phyloP scores from a whole-genome alignment of 2,888 invertebrate species.

The Stenchaetothrips biformis region DNA sequence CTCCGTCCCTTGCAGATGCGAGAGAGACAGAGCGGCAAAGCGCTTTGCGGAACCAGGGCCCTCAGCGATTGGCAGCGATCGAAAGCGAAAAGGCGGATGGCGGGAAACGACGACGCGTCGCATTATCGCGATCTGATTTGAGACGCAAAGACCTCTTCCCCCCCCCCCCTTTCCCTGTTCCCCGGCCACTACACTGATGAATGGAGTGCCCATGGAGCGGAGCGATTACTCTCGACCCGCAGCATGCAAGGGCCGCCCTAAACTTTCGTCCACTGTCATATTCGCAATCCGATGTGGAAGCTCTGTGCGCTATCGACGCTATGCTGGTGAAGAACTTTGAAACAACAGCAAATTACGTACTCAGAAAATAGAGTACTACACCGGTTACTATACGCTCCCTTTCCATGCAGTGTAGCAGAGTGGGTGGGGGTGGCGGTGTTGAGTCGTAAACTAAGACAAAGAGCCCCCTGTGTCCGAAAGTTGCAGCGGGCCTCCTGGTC shows the following conservation, averaged over 20 bases:
- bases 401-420: background rate
- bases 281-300: no score
- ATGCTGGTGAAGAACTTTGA: background rate
- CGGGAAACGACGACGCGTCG: no score
- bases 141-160: no score
- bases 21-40: constrained; percentile 54
- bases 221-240: no score
- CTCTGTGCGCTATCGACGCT: background rate
- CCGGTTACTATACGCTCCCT: background rate
- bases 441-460: constrained; percentile 18
- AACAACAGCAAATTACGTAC: background rate
- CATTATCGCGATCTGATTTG: no score
- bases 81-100: no score
- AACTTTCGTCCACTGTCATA: no score
- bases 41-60: constrained; percentile 27
- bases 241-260: no score
- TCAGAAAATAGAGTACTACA: background rate
- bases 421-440: background rate
- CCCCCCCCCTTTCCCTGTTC: no score
- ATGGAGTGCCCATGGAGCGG: no score
- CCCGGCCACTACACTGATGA: no score
- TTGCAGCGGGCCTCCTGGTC: background rate
- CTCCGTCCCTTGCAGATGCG: constrained; percentile 53
- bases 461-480: constrained; percentile 10
- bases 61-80: no score